phyloP scores from a whole-genome alignment of 2,113 vertebrate species.

The Chloropsis cyanopogon region DNA sequence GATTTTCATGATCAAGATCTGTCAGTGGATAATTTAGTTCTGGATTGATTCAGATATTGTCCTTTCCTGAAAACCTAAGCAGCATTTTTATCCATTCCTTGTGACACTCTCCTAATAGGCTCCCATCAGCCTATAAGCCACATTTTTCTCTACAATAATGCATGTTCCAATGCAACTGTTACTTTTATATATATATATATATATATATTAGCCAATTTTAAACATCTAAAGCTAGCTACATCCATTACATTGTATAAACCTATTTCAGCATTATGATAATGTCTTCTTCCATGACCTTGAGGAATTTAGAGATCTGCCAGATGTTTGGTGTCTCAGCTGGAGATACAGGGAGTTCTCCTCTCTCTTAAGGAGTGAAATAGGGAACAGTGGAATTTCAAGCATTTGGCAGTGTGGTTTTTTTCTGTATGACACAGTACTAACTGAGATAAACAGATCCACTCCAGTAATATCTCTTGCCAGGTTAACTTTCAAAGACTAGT shows the following conservation, averaged over 20 bases:
- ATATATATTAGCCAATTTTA: not conserved
- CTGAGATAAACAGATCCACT: slow-evolving; percentile 11
- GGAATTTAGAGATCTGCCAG: not conserved
- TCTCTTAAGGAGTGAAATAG: not conserved
- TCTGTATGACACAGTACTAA: slow-evolving; percentile 25
- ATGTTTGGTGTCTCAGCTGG: not conserved
- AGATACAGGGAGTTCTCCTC: not conserved
- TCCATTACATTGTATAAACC: not conserved
- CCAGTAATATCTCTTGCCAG: not conserved
- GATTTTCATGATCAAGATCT: not conserved
- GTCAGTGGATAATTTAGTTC: not conserved
- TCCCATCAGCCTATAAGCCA: not conserved
- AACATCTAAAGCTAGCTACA: not conserved
- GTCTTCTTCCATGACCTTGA: not conserved
- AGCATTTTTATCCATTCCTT: not conserved
- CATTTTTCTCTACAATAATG: not conserved
- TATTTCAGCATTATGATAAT: not conserved
- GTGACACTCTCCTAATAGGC: not conserved
- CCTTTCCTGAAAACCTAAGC: not conserved
- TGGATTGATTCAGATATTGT: not conserved
- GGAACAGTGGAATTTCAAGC: slow-evolving; percentile 25
- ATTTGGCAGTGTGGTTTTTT: not conserved
- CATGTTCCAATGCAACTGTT: not conserved
- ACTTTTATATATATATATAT: not conserved
- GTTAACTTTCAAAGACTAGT: not conserved